These are phyloP conservation scores for Myrmecophaga tridactyla DNA, from an alignment of 2,113 vertebrate genomes.

Conservation along the genomic window DNA sequence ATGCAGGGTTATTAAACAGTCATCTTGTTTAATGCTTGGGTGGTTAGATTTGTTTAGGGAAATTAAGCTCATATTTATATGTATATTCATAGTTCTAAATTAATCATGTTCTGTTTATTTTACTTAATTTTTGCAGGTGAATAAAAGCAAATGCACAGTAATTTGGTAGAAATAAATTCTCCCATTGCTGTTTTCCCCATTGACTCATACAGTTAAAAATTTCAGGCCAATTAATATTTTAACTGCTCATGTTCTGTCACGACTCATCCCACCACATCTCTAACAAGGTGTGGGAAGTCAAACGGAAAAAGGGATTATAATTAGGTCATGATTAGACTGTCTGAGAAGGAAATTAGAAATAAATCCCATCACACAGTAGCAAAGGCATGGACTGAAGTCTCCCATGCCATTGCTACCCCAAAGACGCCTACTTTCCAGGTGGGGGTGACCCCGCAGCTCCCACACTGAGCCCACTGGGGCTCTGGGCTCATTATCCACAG, in stretches of 20 bases:
- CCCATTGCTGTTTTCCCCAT: not conserved
- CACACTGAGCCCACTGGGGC: not conserved
- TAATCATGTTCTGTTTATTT: not conserved
- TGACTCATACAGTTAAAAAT: not conserved
- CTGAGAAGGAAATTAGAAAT: not conserved
- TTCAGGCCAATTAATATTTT: not conserved
- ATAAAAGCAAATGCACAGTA: not conserved
- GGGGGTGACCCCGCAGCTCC: not conserved
- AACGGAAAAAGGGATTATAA: not conserved
- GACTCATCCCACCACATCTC: not conserved
- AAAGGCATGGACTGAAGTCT: not conserved
- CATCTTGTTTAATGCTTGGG: not conserved
- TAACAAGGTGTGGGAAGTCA: not conserved
- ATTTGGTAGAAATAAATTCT: not conserved
- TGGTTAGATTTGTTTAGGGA: conserved; percentile 18
- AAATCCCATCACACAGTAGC: not conserved
- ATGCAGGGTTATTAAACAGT: not conserved
- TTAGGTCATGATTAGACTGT: not conserved
- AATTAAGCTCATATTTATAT: conserved; percentile 9
- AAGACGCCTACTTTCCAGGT: not conserved
- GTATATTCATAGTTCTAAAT: not conserved
- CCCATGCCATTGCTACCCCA: not conserved
- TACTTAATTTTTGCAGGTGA: conserved; percentile 41
- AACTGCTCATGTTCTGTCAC: not conserved
- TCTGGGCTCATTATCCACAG: not conserved